Evolutionary conservation across 2,797 vertebrate genomes (phyloP), one percentile per base, ranked within the genome.

Genomic region (Aotus griseimembra): DNA sequence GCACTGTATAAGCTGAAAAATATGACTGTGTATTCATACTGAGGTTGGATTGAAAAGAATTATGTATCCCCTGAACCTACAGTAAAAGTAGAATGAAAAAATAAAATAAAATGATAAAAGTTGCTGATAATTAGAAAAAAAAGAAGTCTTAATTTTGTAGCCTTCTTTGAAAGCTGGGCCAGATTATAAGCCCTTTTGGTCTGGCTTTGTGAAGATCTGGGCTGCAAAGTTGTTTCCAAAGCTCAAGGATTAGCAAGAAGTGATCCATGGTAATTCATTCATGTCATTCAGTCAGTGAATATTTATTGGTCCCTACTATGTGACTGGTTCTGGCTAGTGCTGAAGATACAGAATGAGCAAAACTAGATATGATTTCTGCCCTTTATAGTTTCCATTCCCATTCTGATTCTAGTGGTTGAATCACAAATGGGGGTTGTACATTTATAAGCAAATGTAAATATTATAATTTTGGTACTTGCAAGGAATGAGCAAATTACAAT

Each of bases 121-220:
- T 8, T 67, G 61, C 33, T n/a, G 33, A 19, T 9, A n/a, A 33
- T 67, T 67, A 1, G 17, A 64, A 55, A 64, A 64, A n/a, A 15
- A 67, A 88, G 28, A 95, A 46, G 2, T 44, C 41, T 93, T 6
- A 24, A 93, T 88, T 97, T 88, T 96, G 48, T 52, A 88, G 48
- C 55, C 30, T 50, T 94, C 26, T 88, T 73, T 97, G 75, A 92
- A 67, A 67, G 64, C 0, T 96, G 9, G 41, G 44, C 6, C 28
- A 80, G 5, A 1, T 55, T 61, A 7, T 83, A 90, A 92, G 9
- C 28, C 8, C 0, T 22, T 81, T 80, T 36, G 24, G 41, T 72
- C 94, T 96, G 75, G 19, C 76, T 90, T 94, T 95, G 20, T 33
- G 41, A 95, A 24, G 92, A 46, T 57, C 48, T 92, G 58, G 58